Evolutionary conservation across 2,797 vertebrate genomes (phyloP).

Genomic region (Tinamus major): DNA sequence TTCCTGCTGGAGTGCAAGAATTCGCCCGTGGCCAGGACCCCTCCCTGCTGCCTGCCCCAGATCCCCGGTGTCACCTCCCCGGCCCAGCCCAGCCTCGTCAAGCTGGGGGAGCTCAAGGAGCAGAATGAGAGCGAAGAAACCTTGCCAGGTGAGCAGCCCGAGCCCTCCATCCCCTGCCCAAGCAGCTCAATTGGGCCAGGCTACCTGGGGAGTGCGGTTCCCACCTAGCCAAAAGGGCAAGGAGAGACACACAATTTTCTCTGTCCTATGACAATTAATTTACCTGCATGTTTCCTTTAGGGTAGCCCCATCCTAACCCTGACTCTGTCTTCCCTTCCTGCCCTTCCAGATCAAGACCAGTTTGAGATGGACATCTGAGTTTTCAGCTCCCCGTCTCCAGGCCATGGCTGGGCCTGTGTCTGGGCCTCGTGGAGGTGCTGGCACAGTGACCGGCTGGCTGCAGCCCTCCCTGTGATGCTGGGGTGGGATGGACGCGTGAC

Average conservation of each 20-base stretch:
- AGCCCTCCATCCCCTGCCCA: accelerated
- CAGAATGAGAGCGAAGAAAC: constrained; percentile 90
- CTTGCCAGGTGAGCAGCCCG: constrained; percentile 83
- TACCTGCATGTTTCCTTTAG: accelerated
- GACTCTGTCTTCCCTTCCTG: constrained; percentile 15
- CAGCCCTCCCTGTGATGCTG: constrained; percentile 68
- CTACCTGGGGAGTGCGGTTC: not conserved
- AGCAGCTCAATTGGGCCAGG: accelerated
- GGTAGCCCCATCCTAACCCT: not conserved
- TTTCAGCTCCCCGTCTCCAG: constrained; percentile 50
- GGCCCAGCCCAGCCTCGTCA: constrained; percentile 83
- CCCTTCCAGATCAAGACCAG: constrained; percentile 76
- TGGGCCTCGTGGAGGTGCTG: constrained; percentile 72
- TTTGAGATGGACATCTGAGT: constrained; percentile 82
- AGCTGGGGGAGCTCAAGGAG: constrained; percentile 92
- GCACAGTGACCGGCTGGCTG: constrained; percentile 59
- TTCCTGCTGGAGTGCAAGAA: constrained; percentile 93
- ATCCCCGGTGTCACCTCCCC: constrained; percentile 90
- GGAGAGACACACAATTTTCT: not conserved
- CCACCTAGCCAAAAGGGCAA: not conserved
- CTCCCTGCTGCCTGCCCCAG: constrained; percentile 91
- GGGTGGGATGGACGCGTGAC: constrained; percentile 71
- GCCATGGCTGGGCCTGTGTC: constrained; percentile 61
- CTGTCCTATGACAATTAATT: not conserved
- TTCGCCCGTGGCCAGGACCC: constrained; percentile 88